phyloP scores from a whole-genome alignment of 2,888 invertebrate species.

The Marasmarcha lunaedactyla region DNA sequence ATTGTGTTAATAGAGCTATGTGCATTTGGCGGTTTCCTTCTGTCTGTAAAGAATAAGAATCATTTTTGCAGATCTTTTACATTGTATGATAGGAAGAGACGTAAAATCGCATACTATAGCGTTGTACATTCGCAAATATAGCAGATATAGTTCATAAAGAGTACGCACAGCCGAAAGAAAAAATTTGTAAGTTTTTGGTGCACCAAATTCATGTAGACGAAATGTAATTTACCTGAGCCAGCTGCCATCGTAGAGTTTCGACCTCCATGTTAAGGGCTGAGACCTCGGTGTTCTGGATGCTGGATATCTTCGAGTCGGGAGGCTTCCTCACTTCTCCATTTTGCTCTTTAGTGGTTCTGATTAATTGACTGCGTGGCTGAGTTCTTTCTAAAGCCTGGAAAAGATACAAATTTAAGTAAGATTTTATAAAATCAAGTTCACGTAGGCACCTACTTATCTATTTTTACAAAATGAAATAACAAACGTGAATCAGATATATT shows the following conservation, averaged over 20 bases:
- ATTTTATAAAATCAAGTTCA: too few species aligned
- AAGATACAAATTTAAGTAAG: background rate
- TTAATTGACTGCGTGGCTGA: slow-evolving; percentile 46
- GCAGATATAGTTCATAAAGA: too few species aligned
- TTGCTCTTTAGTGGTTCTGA: slow-evolving; percentile 36
- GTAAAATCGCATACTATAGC: too few species aligned
- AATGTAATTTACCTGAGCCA: slow-evolving; percentile 77
- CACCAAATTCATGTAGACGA: too few species aligned
- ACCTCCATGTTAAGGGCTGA: slow-evolving; percentile 74
- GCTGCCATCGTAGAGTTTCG: slow-evolving; percentile 78
- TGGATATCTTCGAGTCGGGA: slow-evolving; percentile 24
- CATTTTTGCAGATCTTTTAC: slow-evolving; percentile 18
- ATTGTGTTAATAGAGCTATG: slow-evolving; percentile 77
- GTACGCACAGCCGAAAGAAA: too few species aligned
- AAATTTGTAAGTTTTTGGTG: too few species aligned
- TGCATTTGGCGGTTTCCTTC: slow-evolving; percentile 81
- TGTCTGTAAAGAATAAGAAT: slow-evolving; percentile 61
- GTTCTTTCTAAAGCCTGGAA: slow-evolving; percentile 51
- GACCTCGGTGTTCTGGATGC: slow-evolving; percentile 44
- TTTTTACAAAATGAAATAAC: too few species aligned
- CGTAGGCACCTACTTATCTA: too few species aligned
- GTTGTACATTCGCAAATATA: too few species aligned
- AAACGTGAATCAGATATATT: too few species aligned
- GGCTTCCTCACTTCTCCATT: slow-evolving; percentile 32
- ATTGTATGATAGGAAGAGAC: too few species aligned